phyloP scores from a whole-genome alignment of 1,140 invertebrate species.

The Parasteatoda tepidariorum region DNA sequence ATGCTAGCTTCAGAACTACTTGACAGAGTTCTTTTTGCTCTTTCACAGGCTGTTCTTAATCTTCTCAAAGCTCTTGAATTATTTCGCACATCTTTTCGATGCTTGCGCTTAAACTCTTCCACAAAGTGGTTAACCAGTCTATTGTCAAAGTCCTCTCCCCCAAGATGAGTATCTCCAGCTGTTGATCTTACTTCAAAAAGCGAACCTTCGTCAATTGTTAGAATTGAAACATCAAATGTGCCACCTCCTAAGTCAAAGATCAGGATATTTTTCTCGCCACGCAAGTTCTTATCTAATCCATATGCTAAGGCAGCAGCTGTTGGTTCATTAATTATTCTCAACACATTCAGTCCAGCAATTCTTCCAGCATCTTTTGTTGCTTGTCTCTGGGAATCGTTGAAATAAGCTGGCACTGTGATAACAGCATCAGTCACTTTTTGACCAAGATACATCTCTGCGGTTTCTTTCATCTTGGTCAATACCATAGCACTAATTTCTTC shows the following conservation, averaged over 20 bases:
- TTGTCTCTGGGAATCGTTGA: slow-evolving; percentile 91
- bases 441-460: not conserved
- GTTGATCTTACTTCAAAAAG: slow-evolving; percentile 91
- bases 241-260: slow-evolving; percentile 99
- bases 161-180: slow-evolving; percentile 94
- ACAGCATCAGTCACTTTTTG: slow-evolving; percentile 4
- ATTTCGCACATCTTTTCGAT: slow-evolving; percentile 65
- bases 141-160: slow-evolving; percentile 97
- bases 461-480: slow-evolving; percentile 74
- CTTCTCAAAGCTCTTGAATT: slow-evolving; percentile 80
- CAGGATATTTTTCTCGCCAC: slow-evolving; percentile 96
- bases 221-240: slow-evolving; percentile 98
- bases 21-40: slow-evolving; percentile 71
- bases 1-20: slow-evolving; percentile 69
- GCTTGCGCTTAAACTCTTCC: slow-evolving; percentile 66
- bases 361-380: slow-evolving; percentile 89
- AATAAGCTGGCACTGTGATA: slow-evolving; percentile 73
- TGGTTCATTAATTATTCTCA: slow-evolving; percentile 88
- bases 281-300: slow-evolving; percentile 80
- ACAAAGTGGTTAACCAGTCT: slow-evolving; percentile 92
- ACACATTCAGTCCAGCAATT: slow-evolving; percentile 89
- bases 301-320: slow-evolving; percentile 87
- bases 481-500: slow-evolving; percentile 92
- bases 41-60: slow-evolving; percentile 67
- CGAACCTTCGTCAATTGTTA: slow-evolving; percentile 96